Evolutionary conservation across 2,888 invertebrate genomes (phyloP).

Genomic region (Fabriciana adippe): DNA sequence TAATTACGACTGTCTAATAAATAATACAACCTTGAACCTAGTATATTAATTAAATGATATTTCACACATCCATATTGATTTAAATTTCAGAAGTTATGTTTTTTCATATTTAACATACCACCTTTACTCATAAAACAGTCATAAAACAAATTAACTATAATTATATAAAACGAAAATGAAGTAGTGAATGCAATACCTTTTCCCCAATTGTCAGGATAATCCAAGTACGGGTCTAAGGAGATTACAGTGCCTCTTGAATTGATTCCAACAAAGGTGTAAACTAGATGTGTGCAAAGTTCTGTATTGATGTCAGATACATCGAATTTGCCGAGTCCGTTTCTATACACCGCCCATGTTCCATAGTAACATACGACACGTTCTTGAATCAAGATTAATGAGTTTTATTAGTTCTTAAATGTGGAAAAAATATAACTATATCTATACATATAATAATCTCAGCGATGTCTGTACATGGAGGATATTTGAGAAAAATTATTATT

Average conservation of each 20-base stretch:
- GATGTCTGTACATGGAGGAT: too few species aligned
- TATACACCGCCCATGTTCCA: constrained; percentile 89
- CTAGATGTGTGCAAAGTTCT: constrained; percentile 87
- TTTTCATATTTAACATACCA: too few species aligned
- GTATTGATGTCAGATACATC: constrained; percentile 85
- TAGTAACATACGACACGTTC: constrained; percentile 88
- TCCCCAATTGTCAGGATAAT: constrained; percentile 84
- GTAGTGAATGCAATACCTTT: constrained; percentile 54
- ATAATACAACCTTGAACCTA: too few species aligned
- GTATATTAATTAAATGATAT: too few species aligned
- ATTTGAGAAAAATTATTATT: too few species aligned
- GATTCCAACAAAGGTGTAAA: constrained; percentile 89
- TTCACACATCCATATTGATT: too few species aligned
- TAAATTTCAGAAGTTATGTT: too few species aligned
- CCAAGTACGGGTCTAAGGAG: constrained; percentile 84
- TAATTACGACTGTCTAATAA: too few species aligned
- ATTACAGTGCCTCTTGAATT: constrained; percentile 73
- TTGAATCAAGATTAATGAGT: constrained; percentile 49
- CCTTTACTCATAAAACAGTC: too few species aligned
- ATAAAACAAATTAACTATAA: background rate
- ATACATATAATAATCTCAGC: too few species aligned
- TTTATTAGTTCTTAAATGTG: background rate
- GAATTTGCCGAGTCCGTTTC: constrained; percentile 84
- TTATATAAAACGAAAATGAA: background rate
- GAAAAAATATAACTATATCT: too few species aligned